phyloP scores from a whole-genome alignment of 64 coral and sea anemone species.

The Actinia tenebrosa region DNA sequence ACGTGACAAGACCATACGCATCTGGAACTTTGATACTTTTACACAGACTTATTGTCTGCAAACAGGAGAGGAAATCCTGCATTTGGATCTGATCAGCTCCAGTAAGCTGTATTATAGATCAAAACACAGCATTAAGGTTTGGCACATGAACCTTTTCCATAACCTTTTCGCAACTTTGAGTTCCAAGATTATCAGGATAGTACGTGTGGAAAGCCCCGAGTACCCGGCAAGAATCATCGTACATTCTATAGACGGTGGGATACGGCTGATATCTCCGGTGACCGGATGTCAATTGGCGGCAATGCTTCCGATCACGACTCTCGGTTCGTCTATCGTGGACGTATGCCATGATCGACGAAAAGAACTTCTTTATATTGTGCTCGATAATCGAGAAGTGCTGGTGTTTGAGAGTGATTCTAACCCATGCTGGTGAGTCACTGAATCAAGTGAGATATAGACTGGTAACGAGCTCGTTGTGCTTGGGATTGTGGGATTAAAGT shows the following conservation, averaged over 20 bases:
- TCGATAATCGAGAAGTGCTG: constrained; percentile 56
- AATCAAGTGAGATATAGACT: not conserved
- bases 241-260: constrained; percentile 33
- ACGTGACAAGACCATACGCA: constrained; percentile 79
- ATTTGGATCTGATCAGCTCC: constrained; percentile 72
- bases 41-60: constrained; percentile 77
- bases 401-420: constrained; percentile 81
- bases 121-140: constrained; percentile 75
- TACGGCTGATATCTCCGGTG: constrained; percentile 76
- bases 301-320: constrained; percentile 71
- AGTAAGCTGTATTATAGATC: constrained; percentile 74
- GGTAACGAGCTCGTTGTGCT: not conserved
- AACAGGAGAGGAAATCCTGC: constrained; percentile 74
- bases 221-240: constrained; percentile 40
- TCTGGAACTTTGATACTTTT: constrained; percentile 98
- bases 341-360: constrained; percentile 68
- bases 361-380: constrained; percentile 77
- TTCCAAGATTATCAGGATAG: constrained; percentile 58
- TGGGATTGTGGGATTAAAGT: not conserved
- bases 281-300: constrained; percentile 76
- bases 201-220: constrained; percentile 39
- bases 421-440: constrained; percentile 78
- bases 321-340: constrained; percentile 62
- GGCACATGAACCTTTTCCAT: constrained; percentile 88
- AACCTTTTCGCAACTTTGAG: constrained; percentile 75